Conservation (phyloP, 30 jellyfish, hydroid and myxozoan species). For the Rhopilema esculentum region DNA sequence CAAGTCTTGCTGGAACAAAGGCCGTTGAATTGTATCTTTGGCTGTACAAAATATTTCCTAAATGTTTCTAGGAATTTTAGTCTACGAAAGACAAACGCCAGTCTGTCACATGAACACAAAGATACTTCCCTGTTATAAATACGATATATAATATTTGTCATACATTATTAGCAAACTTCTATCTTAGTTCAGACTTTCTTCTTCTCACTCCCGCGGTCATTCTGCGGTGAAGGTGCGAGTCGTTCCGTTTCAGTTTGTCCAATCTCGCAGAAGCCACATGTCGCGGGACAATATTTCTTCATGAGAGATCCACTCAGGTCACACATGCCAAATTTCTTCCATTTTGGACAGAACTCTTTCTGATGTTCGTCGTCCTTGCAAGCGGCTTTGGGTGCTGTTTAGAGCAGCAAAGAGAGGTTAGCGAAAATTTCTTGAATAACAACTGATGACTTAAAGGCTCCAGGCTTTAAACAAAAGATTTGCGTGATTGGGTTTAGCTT, state of each 20-base stretch:
- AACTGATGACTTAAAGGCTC: too few species aligned
- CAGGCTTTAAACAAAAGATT: too few species aligned
- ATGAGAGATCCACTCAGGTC: conserved; percentile 29
- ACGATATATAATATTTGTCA: too few species aligned
- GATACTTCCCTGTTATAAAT: too few species aligned
- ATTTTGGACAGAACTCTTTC: conserved; percentile 23
- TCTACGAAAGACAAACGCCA: too few species aligned
- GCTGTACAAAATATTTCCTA: too few species aligned
- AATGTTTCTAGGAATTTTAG: too few species aligned
- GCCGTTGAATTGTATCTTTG: too few species aligned
- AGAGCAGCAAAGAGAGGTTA: neutral
- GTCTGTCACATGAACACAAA: too few species aligned
- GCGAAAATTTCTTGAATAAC: too few species aligned
- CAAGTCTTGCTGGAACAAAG: too few species aligned
- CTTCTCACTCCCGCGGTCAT: neutral
- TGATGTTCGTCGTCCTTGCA: conserved; percentile 53
- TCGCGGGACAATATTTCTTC: conserved; percentile 50
- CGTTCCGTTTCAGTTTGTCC: neutral
- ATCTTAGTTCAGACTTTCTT: neutral
- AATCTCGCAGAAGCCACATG: conserved; percentile 66
- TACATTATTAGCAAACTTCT: neutral
- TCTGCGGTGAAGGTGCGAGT: neutral
- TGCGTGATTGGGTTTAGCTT: too few species aligned
- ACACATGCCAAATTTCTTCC: conserved; percentile 72
- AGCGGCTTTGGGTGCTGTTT: neutral